Evolutionary conservation across 2,113 vertebrate species (phyloP), one percentile per base, ranked within the genome.

Genomic region (Phylloscopus trochiloides): DNA sequence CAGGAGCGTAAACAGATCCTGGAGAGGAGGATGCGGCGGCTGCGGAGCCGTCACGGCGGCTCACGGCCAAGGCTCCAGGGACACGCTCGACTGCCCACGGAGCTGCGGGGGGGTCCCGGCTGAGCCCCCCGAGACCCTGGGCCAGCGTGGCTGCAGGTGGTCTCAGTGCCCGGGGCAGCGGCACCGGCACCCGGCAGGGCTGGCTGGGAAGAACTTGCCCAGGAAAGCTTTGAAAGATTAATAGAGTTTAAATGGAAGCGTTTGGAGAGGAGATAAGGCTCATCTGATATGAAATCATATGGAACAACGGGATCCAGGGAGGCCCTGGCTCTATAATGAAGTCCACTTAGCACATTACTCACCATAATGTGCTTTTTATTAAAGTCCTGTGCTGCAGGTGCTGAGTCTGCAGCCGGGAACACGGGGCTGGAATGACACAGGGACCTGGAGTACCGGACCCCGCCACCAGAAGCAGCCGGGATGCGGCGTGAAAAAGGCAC

Each of bases 251-350:
- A 97, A 97, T 95, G 90, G 96, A 96, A 95, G 72, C 40, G 16
- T 96, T 97, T 83, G 93, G 95, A 96, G 91, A 83, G 90, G 84
- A 97, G 97, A 97, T 97, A 96, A 97, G 95, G 91, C 95, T 94
- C 87, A 76, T 90, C 95, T 93, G 95, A 96, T 96, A 97, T 7
- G 91, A 97, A 97, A 95, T 95, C 91, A 55, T 42, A 91, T 29
- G 79, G 94, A 95, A 96, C 92, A 89, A 79, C 26, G 38, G 88
- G 86, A 93, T 91, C 57, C 95, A 58, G 80, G 84, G 94, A 96
- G 91, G 92, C 90, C 86, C 76, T 6, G 10, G 67, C 61, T 78
- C 89, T 43, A 3, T 95, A 96, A 97, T 94, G 96, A 97, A 95
- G 96, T 97, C 95, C 96, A 95, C 95, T 97, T 97, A 96, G 91